These are phyloP conservation scores for Artibeus lituratus DNA, from an alignment of 2,797 vertebrate genomes.

Conservation along the genomic window DNA sequence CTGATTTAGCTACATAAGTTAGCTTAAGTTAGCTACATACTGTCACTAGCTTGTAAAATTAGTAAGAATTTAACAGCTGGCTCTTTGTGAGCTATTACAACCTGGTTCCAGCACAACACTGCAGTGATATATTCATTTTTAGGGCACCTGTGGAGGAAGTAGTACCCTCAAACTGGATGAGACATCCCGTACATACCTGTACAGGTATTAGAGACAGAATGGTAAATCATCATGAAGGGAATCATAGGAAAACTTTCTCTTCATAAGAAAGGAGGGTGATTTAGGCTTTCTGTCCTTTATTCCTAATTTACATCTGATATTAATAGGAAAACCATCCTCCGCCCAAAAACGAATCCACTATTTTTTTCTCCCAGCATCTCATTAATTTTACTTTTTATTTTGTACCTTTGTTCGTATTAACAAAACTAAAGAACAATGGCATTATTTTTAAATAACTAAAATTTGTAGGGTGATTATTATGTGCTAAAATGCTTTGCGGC, in stretches of 20 bases:
- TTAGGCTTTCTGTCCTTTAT: neutral
- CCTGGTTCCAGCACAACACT: neutral
- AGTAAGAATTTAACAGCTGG: neutral
- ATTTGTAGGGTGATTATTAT: neutral
- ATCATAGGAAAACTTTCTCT: neutral
- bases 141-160: neutral
- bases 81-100: neutral
- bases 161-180: neutral
- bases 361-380: neutral
- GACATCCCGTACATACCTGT: neutral
- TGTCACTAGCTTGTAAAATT: neutral
- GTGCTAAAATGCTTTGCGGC: neutral
- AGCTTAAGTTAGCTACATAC: neutral
- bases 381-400: neutral
- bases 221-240: neutral
- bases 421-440: neutral
- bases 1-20: neutral
- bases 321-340: neutral
- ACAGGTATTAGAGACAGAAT: neutral
- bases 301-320: neutral
- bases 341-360: neutral
- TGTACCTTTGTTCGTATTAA: neutral
- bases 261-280: neutral
- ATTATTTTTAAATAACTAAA: neutral
- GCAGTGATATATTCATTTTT: neutral